phyloP scores from a whole-genome alignment of 1,140 invertebrate genomes.

The Latrodectus geometricus region DNA sequence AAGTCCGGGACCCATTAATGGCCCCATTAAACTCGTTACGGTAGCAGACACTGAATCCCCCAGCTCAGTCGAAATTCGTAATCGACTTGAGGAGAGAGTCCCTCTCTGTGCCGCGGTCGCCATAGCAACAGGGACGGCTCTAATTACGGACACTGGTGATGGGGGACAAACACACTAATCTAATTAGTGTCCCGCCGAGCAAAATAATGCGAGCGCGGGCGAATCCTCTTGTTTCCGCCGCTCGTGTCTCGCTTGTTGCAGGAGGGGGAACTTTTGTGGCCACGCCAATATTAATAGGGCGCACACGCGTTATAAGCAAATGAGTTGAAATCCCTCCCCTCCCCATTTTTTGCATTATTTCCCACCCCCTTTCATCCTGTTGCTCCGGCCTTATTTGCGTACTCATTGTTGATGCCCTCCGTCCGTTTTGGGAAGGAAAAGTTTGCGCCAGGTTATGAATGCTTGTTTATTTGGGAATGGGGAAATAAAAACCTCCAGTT shows the following conservation, averaged over 20 bases:
- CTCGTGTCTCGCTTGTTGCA: background rate
- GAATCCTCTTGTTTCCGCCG: background rate
- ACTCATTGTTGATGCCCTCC: background rate
- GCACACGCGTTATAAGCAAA: constrained; percentile 5
- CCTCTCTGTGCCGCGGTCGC: constrained; percentile 20
- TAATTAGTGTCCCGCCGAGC: constrained; percentile 54
- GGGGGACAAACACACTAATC: constrained; percentile 54
- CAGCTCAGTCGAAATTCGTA: constrained; percentile 37
- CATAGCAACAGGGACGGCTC: constrained; percentile 44
- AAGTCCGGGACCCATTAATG: constrained; percentile 30
- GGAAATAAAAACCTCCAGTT: no score
- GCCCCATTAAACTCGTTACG: constrained; percentile 50
- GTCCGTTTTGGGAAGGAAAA: background rate
- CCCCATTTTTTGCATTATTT: background rate
- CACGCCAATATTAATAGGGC: constrained; percentile 53
- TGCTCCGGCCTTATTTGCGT: background rate
- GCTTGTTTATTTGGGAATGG: no score
- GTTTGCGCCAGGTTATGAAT: background rate
- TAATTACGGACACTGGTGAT: constrained; percentile 56
- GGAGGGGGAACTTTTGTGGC: constrained; percentile 1
- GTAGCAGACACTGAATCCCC: constrained; percentile 32
- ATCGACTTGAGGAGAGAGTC: constrained; percentile 25
- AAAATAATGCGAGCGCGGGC: constrained; percentile 39
- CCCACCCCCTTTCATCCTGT: background rate
- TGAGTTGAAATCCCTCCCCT: background rate